These are phyloP conservation scores for Mallotus villosus DNA, from an alignment of 2,797 vertebrate species.

Conservation along the genomic window DNA sequence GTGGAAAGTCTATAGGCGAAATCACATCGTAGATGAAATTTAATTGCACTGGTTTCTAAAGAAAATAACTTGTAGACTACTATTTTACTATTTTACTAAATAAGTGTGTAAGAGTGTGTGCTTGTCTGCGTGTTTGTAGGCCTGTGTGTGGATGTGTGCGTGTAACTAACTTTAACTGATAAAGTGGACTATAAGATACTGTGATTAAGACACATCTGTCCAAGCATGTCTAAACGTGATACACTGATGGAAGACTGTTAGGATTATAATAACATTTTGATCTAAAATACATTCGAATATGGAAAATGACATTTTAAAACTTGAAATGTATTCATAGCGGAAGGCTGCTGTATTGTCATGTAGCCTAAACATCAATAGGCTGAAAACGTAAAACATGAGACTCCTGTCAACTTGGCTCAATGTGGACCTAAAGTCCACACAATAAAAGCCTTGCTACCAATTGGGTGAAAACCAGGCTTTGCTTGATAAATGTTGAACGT, in stretches of 20 bases:
- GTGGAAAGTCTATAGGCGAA: neutral
- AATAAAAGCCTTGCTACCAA: too few species aligned
- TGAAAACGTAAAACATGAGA: neutral
- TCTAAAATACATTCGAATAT: neutral
- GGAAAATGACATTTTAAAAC: neutral
- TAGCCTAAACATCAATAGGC: too few species aligned
- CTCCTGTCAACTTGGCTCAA: neutral
- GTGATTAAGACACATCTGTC: neutral
- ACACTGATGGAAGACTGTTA: neutral
- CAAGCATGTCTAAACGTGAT: neutral
- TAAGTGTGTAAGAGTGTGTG: constrained; percentile 2
- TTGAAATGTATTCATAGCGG: neutral
- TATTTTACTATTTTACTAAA: neutral
- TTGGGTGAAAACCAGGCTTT: too few species aligned
- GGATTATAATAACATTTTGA: neutral
- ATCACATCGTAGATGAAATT: too few species aligned
- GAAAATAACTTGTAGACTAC: too few species aligned
- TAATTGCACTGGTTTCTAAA: too few species aligned
- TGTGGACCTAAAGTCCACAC: neutral
- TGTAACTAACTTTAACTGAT: constrained; percentile 8
- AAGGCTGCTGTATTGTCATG: neutral
- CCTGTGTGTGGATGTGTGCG: constrained; percentile 18
- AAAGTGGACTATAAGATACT: neutral
- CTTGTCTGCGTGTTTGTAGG: constrained; percentile 11
- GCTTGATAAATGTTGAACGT: too few species aligned